phyloP scores from a whole-genome alignment of 2,797 vertebrate genomes.

The Epinephelus coioides region DNA sequence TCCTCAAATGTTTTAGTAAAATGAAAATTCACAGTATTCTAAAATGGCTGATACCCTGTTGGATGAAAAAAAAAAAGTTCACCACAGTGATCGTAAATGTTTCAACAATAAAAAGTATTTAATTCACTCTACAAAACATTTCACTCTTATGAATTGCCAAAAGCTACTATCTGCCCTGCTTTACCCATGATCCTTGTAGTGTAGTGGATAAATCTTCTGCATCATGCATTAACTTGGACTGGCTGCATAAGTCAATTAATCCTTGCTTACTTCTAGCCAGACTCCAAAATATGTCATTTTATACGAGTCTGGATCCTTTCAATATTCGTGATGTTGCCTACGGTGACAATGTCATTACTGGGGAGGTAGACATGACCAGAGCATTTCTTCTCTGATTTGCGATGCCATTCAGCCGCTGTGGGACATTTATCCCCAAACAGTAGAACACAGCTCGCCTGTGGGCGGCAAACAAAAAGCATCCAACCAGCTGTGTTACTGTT shows the following conservation, averaged over 20 bases:
- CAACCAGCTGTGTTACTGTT: not conserved
- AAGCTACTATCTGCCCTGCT: not conserved
- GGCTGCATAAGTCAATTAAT: not conserved
- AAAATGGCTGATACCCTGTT: too few species aligned
- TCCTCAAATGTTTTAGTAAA: too few species aligned
- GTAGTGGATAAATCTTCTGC: not conserved
- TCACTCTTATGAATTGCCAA: not conserved
- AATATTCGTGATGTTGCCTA: slow-evolving; percentile 1
- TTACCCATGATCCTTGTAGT: not conserved
- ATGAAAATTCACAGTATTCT: too few species aligned
- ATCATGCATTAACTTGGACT: not conserved
- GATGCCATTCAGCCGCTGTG: not conserved
- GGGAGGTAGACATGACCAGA: not conserved
- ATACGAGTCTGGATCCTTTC: not conserved
- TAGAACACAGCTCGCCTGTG: not conserved
- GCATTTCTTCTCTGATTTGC: not conserved
- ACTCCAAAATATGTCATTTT: not conserved
- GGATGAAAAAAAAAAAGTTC: not conserved
- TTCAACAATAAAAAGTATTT: too few species aligned
- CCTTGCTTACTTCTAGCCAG: not conserved
- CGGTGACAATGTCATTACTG: not conserved
- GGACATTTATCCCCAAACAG: not conserved
- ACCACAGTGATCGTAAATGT: not conserved
- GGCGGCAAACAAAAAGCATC: not conserved
- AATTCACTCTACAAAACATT: not conserved